Percentiles rank a stretch among this genome's conserved stretches.
phyloP scores from a whole-genome alignment of 2,797 vertebrate species.

The Melanogrammus aeglefinus region DNA sequence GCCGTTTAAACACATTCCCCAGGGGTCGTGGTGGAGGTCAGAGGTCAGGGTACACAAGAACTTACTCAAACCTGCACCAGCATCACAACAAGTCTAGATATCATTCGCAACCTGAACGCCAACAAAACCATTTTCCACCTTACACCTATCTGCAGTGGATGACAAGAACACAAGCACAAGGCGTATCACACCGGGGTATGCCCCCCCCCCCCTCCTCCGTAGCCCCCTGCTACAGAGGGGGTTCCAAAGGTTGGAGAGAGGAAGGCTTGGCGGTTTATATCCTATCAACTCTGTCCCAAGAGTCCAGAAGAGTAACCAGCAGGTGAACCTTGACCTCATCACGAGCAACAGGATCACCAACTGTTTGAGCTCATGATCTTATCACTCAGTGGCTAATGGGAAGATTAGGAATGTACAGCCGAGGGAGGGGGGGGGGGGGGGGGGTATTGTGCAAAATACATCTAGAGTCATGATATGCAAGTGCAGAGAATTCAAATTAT shows the following conservation, averaged over 20 bases:
- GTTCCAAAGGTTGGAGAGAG: neutral
- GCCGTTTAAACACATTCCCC: constrained; percentile 62
- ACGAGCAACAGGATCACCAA: constrained; percentile 19
- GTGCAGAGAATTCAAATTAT: constrained; percentile 34
- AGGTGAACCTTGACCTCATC: constrained; percentile 3
- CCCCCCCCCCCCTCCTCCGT: neutral
- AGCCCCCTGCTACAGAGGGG: neutral
- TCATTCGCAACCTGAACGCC: neutral
- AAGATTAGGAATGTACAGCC: constrained; percentile 53
- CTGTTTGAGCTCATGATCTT: constrained; percentile 44
- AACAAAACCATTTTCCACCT: neutral
- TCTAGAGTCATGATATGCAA: constrained; percentile 45
- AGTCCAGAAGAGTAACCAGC: constrained; percentile 24
- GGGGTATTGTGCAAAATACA: constrained; percentile 67
- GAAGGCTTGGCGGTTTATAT: neutral
- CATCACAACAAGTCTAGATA: constrained; percentile 25
- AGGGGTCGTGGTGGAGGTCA: constrained; percentile 53
- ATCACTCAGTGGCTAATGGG: constrained; percentile 37
- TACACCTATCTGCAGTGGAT: neutral
- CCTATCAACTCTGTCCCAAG: constrained; percentile 10
- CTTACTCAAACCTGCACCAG: constrained; percentile 33
- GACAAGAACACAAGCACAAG: neutral
- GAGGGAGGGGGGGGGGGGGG: constrained; percentile 29
- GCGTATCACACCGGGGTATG: neutral
- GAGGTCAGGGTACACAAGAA: constrained; percentile 39